Evolutionary conservation across 2,113 vertebrate genomes (phyloP), one percentile per base, ranked within the genome.

Genomic region (Triplophysa siluroides): DNA sequence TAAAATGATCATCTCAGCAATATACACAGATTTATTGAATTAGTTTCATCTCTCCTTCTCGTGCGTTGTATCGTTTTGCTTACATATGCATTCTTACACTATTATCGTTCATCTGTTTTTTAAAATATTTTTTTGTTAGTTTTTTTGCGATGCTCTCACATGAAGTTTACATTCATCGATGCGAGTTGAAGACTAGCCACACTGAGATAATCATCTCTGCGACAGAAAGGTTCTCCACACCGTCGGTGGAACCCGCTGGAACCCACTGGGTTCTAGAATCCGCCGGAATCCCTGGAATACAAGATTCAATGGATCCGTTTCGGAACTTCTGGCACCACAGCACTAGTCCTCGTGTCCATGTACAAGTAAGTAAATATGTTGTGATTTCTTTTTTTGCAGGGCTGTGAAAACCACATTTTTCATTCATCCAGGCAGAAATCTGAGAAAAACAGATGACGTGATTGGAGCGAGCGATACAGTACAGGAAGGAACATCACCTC

Each of bases 141-240:
- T 83, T 75, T 29, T 85, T 63, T 88, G 85, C 76, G 74, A 89
- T 67, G 85, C 86, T 89, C 88, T 88, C 84, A 89, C 87, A 14
- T 75, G 83, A 85, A 89, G 88, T 88, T 63, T 92, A 92, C 92
- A 93, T 93, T 93, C 91, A 88, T 84, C 79, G 81, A 87, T 80
- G 85, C 73, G 38, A 87, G 87, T 79, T 83, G 84, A 85, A 88
- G 86, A 88, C 82, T 60, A 70, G 69, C 47, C 78, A 79, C 33
- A 29, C 23, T 2, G 47, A 69, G 79, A 78, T 45, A 47, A 23
- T 81, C 64, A 67, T 67, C 67, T 66, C 38, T 12, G 65, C 62
- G 69, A 75, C 47, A 23, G 81, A 86, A 84, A 79, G 83, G 76
- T 87, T 84, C 18, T 84, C 83, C 76, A 78, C 69, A 21, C 79